Evolutionary conservation across 92 coral and sea anemone genomes (phyloP), one percentile per base, ranked within the genome.

Genomic region (Palythoa caribaeorum): DNA sequence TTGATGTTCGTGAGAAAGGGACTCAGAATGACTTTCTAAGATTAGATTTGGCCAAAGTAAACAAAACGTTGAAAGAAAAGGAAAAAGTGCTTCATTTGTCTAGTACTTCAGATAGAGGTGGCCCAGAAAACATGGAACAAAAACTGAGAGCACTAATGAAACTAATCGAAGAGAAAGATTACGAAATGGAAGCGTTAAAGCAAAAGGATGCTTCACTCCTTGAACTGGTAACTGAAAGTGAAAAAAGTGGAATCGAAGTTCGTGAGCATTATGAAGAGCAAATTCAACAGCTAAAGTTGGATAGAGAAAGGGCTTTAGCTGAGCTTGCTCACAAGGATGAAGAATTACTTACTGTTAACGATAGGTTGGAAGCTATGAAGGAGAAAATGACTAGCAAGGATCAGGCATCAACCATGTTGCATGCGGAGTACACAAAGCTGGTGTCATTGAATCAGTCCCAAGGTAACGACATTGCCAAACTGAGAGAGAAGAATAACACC

Each of bases 401-500:
- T 54, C 96, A 97, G 78, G 99, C 99, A 9, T 92, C 98, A 1
- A 93, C 92, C 50, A 89, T 97, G 77, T 91, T 97, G 6, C 99
- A 95, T 39, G 84, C 88, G 16, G 98, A 97, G 76, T 97, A 97
- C 88, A 93, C 90, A 69, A 92, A 95, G 62, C 90, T 97, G 38
- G 93, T 97, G 38, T 94, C 94, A n/a, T 86, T 97, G 53, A 97
- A 97, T 87, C 96, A 95, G 57, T 95, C 99, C 2, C 99, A 97
- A 81, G 96, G 96, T 2, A 96, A 97, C 48, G 99, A 97, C 79
- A 95, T 97, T 57, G 99, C 96, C 0, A 94, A 96, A 77, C 78
- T 97, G 53, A 87, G 99, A 52, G 99, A 97, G 73, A 92, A 87
- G 75, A 92, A 90, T 38, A 75, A 93, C 0, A 39, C 92, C 38